A percentile compares a stretch with the other conserved stretches of the same genome.
Conservation (phyloP, 2,113 vertebrate genomes). For the Cyphotilapia sp. region DNA sequence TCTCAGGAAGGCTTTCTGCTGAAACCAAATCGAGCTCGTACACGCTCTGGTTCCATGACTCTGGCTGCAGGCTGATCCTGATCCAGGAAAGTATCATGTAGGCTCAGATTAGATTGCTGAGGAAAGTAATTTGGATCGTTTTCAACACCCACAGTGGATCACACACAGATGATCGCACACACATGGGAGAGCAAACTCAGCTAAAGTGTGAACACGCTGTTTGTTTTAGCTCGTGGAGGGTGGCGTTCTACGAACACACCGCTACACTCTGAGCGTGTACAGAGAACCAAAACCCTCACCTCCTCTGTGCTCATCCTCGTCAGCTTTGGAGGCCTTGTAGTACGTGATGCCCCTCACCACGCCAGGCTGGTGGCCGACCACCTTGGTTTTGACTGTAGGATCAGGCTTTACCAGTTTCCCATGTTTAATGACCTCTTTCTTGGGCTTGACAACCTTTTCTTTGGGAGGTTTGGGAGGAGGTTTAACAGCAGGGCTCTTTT, state of each 20-base stretch:
- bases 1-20: not conserved
- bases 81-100: not conserved
- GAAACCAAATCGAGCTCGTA: not conserved
- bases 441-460: slow-evolving; percentile 83
- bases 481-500: slow-evolving; percentile 72
- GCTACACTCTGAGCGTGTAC: not conserved
- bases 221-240: not conserved
- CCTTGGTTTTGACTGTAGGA: slow-evolving; percentile 77
- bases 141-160: slow-evolving; percentile 19
- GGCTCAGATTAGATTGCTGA: not conserved
- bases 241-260: not conserved
- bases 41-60: not conserved
- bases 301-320: slow-evolving; percentile 56
- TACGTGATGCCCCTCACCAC: slow-evolving; percentile 89
- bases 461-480: slow-evolving; percentile 65
- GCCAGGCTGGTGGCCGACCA: slow-evolving; percentile 74
- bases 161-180: slow-evolving; percentile 19
- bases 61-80: not conserved
- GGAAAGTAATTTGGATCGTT: slow-evolving; percentile 22
- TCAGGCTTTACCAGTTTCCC: slow-evolving; percentile 45
- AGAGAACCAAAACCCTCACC: slow-evolving; percentile 32
- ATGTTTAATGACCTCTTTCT: slow-evolving; percentile 75
- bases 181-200: slow-evolving; percentile 7
- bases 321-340: slow-evolving; percentile 82
- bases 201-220: not conserved